Conservation (phyloP, 1,140 invertebrate species). For the Drosophila biarmipes region DNA sequence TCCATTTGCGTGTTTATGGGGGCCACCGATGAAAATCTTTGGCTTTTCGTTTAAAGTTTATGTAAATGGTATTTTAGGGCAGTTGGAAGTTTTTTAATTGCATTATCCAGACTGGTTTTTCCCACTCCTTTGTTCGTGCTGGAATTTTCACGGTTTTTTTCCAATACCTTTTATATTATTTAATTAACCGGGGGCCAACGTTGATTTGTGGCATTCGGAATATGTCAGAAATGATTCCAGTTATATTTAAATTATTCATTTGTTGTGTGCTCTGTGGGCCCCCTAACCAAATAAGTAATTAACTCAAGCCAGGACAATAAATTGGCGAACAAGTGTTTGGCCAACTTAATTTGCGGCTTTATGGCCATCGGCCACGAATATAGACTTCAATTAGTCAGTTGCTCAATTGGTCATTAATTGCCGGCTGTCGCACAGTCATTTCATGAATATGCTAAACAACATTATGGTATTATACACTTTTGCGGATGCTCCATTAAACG, state of each 20-base stretch:
- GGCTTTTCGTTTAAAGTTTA: slow-evolving; percentile 18
- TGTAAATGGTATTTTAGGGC: slow-evolving; percentile 27
- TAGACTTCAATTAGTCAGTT: slow-evolving; percentile 30
- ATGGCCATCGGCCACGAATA: slow-evolving; percentile 10
- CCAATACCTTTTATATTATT: slow-evolving; percentile 38
- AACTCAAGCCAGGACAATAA: slow-evolving; percentile 17
- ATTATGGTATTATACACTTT: slow-evolving; percentile 30
- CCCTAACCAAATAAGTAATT: slow-evolving; percentile 28
- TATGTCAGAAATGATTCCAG: slow-evolving; percentile 2
- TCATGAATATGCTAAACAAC: slow-evolving; percentile 36
- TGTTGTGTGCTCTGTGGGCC: too few species aligned
- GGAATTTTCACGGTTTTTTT: slow-evolving; percentile 39
- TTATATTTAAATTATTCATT: slow-evolving; percentile 15
- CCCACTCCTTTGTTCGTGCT: slow-evolving; percentile 14
- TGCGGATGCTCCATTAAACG: slow-evolving; percentile 25
- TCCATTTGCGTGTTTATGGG: slow-evolving; percentile 47
- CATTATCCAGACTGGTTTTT: slow-evolving; percentile 12
- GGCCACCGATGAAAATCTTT: slow-evolving; percentile 26
- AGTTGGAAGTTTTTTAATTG: slow-evolving; percentile 38
- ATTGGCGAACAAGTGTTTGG: slow-evolving; percentile 21
- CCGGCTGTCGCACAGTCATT: slow-evolving; percentile 6
- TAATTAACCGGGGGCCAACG: slow-evolving; percentile 41
- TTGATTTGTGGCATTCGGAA: slow-evolving; percentile 27
- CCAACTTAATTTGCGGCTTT: slow-evolving; percentile 41
- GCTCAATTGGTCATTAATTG: slow-evolving; percentile 31